These are phyloP conservation scores for Athrips mouffetella DNA, from an alignment of 2,888 invertebrate species.

Conservation along the genomic window DNA sequence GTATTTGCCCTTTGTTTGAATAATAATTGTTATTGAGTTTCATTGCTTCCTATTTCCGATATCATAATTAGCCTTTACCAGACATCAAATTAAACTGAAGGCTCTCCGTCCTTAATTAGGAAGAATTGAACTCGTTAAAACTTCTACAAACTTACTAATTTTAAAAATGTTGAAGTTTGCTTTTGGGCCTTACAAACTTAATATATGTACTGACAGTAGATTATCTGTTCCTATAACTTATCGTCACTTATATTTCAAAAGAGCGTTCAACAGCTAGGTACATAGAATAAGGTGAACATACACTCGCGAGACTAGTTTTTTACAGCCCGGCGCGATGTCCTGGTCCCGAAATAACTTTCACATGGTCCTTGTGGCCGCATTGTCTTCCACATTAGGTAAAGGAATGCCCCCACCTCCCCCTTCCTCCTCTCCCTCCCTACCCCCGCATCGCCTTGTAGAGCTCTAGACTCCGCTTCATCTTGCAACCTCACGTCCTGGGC, in stretches of 20 bases:
- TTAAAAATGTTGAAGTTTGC: too few species aligned
- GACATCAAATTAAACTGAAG: slow-evolving; percentile 1
- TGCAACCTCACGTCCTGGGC: slow-evolving; percentile 53
- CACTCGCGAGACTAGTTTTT: slow-evolving; percentile 6
- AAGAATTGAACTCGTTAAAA: neutral
- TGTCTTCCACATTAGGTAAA: slow-evolving; percentile 74
- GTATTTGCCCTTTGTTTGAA: too few species aligned
- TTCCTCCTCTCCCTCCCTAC: slow-evolving; percentile 28
- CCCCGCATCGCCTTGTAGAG: slow-evolving; percentile 18
- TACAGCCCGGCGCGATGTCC: slow-evolving; percentile 14
- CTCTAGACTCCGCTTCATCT: slow-evolving; percentile 44
- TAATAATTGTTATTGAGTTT: neutral
- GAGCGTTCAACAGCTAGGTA: too few species aligned
- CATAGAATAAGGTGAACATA: too few species aligned
- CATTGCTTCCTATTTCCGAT: neutral
- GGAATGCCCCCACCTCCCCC: slow-evolving; percentile 46
- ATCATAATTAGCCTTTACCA: neutral
- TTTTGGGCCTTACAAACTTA: too few species aligned
- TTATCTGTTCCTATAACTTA: too few species aligned
- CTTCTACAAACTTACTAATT: too few species aligned
- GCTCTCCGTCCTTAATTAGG: neutral
- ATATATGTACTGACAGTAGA: too few species aligned
- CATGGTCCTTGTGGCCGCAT: slow-evolving; percentile 56
- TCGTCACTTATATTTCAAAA: too few species aligned
- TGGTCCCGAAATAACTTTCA: slow-evolving; percentile 45